phyloP scores from a whole-genome alignment of 2,888 invertebrate genomes.

The Machimus atricapillus region DNA sequence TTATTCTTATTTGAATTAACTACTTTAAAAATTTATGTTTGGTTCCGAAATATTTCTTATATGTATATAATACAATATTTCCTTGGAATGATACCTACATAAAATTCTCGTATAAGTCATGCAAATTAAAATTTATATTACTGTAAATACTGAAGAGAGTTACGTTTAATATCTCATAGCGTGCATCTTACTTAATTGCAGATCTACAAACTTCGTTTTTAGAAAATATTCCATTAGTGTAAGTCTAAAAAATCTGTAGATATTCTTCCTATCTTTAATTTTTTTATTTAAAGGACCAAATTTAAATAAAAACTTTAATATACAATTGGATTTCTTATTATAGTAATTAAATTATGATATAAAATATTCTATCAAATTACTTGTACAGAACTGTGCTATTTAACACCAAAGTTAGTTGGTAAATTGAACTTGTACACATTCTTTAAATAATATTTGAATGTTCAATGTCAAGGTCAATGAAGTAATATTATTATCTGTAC shows the following conservation, averaged over 20 bases:
- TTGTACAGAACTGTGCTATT: not conserved
- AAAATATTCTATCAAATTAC: not conserved
- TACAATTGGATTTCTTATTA: not conserved
- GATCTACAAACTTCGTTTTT: not conserved
- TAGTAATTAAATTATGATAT: not conserved
- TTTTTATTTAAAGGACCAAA: not conserved
- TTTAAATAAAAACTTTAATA: not conserved
- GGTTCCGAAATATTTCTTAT: not conserved
- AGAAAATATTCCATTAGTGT: not conserved
- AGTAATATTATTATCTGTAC: not conserved
- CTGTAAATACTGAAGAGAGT: not conserved
- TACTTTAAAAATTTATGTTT: not conserved
- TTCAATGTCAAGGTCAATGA: not conserved
- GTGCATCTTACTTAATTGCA: not conserved
- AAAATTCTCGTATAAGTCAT: not conserved
- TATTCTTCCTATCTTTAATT: not conserved
- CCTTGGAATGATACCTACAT: too few species aligned
- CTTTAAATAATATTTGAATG: not conserved
- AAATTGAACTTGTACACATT: not conserved
- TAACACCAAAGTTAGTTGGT: not conserved
- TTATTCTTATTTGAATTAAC: too few species aligned
- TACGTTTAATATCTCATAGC: not conserved
- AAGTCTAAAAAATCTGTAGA: not conserved
- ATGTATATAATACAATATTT: not conserved
- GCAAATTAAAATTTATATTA: not conserved